Evolutionary conservation across 2,888 invertebrate genomes (phyloP), one percentile per base, ranked within the genome.

Genomic region (Acheta domesticus): DNA sequence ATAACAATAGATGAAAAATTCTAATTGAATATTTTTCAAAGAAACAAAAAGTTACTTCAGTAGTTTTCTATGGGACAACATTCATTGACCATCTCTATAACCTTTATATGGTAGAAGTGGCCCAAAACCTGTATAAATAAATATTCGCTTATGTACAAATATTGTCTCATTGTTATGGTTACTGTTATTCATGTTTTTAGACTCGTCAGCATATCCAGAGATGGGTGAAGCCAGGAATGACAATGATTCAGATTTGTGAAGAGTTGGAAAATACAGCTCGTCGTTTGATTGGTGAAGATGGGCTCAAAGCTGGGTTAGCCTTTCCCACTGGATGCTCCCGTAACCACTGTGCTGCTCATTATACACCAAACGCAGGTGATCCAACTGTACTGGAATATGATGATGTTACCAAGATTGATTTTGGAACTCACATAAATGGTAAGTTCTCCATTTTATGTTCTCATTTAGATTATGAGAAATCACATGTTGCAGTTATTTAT

Each of bases 261-360:
- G 96, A 97, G 85, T 88, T 99, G 79, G 99, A 99, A 87, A 92
- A 92, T 21, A 97, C 95, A 11, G 96, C 98, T 5, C 91, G 99
- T 49, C 93, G 92, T 84, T 88, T 99, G 81, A 99, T 99, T 83
- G 94, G 93, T 36, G 99, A 99, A 87, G 95, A 97, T 85, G 98
- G 98, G 1, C 89, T 99, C 12, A 94, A 97, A 84, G 97, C 99
- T 2, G 99, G 96, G 0, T 87, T 96, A 81, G 96, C 96, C 12
- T 99, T 99, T 87, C 99, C 99, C 0, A 99, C 98, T 0, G 99
- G 99, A 0, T 98, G 98, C 86, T 98, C 98, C n/a, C 90, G 98
- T 78, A 99, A 99, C 88, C 95, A 99, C 87, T 99, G 98, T 86
- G 99, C 99, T 79, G 99, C 99, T 78, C 99, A 99, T 89, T 99